These are phyloP conservation scores for Motacilla tschutschensis DNA, from an alignment of 2,113 vertebrate species.

Conservation along the genomic window DNA sequence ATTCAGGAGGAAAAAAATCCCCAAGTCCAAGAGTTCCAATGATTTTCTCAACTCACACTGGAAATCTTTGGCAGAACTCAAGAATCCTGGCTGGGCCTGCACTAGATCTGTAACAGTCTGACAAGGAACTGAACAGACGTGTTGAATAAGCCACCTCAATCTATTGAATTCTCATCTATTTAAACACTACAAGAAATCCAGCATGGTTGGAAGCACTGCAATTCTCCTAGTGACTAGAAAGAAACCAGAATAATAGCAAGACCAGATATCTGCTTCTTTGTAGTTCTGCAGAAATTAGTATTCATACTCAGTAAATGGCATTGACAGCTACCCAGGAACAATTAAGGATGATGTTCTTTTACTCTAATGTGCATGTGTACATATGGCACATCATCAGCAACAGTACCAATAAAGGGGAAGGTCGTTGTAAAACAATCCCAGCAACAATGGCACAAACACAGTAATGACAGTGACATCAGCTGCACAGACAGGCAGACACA, in stretches of 20 bases:
- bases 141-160: not conserved
- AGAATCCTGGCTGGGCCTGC: not conserved
- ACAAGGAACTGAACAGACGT: not conserved
- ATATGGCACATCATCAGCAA: constrained; percentile 47
- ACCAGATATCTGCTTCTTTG: constrained; percentile 29
- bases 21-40: not conserved
- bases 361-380: constrained; percentile 37
- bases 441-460: constrained; percentile 15
- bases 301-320: constrained; percentile 4
- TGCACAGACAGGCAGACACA: constrained; percentile 31
- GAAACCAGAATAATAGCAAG: not conserved
- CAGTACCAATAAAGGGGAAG: constrained; percentile 24
- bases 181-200: constrained; percentile 18
- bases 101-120: not conserved
- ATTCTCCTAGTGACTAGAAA: not conserved
- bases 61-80: constrained; percentile 4
- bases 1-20: not conserved
- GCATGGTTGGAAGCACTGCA: not conserved
- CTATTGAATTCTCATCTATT: constrained; percentile 28
- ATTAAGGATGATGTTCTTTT: constrained; percentile 28
- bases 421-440: constrained; percentile 25
- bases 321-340: constrained; percentile 47
- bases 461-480: constrained; percentile 1
- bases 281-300: constrained; percentile 38
- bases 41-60: not conserved